Conservation (phyloP, 2,888 invertebrate species). For the Morpho deidamia region DNA sequence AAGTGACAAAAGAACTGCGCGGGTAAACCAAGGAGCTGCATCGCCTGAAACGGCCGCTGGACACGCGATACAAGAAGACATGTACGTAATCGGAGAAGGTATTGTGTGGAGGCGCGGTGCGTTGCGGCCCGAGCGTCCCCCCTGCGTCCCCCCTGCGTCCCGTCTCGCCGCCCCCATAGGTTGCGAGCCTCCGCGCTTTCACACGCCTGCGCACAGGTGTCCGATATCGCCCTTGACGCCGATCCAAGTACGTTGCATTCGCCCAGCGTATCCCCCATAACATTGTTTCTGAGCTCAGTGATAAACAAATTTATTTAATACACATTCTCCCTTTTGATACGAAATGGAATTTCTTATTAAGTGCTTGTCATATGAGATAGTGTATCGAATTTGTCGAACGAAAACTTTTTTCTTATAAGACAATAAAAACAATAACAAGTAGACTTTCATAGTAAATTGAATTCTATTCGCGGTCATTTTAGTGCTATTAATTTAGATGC, state of each 20-base stretch:
- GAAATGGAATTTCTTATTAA: no score
- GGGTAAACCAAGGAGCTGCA: conserved; percentile 38
- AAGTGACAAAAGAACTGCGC: conserved; percentile 66
- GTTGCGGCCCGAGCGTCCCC: conserved; percentile 48
- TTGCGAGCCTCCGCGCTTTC: conserved; percentile 50
- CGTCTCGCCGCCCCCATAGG: conserved; percentile 29
- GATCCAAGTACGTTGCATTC: conserved; percentile 53
- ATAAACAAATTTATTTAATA: neutral
- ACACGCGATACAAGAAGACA: conserved; percentile 64
- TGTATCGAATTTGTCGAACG: no score
- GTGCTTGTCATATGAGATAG: no score
- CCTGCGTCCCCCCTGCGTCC: conserved; percentile 24
- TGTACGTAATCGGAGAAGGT: conserved; percentile 70
- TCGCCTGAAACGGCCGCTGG: conserved; percentile 33
- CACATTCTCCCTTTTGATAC: no score
- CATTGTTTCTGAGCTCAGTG: neutral
- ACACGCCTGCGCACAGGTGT: conserved; percentile 76
- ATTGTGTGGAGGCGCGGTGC: conserved; percentile 72
- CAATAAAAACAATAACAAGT: no score
- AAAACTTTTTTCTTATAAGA: no score
- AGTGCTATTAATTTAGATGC: conserved; percentile 8
- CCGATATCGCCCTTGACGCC: conserved; percentile 72
- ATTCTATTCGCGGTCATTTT: neutral
- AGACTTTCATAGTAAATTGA: neutral
- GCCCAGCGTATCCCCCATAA: conserved; percentile 22